Conservation (phyloP, 2,113 vertebrate genomes). For the Xiphophorus maculatus region DNA sequence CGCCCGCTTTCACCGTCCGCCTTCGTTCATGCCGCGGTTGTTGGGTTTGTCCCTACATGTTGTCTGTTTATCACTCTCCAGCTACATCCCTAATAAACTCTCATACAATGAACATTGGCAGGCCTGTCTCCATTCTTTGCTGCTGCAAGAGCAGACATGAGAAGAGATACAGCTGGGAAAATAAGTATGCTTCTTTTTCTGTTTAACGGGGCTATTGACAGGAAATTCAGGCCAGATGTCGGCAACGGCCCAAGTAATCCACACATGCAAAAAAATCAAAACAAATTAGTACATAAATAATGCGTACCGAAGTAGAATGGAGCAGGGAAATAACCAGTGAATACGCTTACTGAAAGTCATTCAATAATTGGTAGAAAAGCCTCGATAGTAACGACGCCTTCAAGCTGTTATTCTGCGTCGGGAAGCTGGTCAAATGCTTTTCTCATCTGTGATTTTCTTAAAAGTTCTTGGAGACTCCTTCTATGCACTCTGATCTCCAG, state of each 20-base stretch:
- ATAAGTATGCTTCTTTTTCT: background rate
- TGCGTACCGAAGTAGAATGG: background rate
- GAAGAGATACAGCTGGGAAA: background rate
- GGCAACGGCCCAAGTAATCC: background rate
- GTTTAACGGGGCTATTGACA: background rate
- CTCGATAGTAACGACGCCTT: background rate
- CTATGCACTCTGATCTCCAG: background rate
- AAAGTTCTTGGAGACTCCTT: background rate
- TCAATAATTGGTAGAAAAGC: background rate
- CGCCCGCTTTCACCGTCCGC: constrained; percentile 12
- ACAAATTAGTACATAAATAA: background rate
- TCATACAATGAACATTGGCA: constrained; percentile 66
- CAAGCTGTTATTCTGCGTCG: background rate
- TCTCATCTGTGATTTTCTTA: background rate
- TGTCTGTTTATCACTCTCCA: constrained; percentile 46
- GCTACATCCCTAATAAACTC: constrained; percentile 43
- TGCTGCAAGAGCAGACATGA: constrained; percentile 6
- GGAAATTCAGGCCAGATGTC: background rate
- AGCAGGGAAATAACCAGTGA: background rate
- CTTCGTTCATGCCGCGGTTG: constrained; percentile 57
- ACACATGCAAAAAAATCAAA: background rate
- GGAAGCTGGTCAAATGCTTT: background rate
- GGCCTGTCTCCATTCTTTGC: constrained; percentile 38
- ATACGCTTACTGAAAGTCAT: background rate
- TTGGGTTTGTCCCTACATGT: constrained; percentile 54